These are phyloP conservation scores for Scaptomyza reducta DNA, from an alignment of 2,888 invertebrate genomes.

Conservation along the genomic window DNA sequence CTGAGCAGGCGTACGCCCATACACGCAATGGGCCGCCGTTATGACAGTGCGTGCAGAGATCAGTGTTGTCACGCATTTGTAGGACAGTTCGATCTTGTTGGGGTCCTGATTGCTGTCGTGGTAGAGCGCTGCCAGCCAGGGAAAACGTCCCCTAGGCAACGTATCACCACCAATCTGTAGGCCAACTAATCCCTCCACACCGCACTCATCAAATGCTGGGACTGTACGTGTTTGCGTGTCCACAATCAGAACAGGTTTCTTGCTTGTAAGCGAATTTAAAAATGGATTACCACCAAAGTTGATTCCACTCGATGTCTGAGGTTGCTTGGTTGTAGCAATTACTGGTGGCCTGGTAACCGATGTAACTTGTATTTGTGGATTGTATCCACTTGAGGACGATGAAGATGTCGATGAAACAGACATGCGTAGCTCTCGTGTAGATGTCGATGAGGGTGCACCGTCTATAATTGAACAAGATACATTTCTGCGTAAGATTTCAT, in stretches of 20 bases:
- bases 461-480: constrained; percentile 22
- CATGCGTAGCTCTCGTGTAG: constrained; percentile 34
- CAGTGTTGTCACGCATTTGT: constrained; percentile 70
- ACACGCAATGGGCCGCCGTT: constrained; percentile 84
- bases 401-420: constrained; percentile 20
- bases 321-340: neutral
- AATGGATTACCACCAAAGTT: constrained; percentile 27
- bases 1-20: constrained; percentile 22
- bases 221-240: constrained; percentile 8
- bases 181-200: constrained; percentile 60
- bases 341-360: neutral
- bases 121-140: constrained; percentile 54
- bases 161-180: constrained; percentile 65
- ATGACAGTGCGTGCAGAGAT: constrained; percentile 69
- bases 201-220: constrained; percentile 53
- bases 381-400: neutral
- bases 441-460: constrained; percentile 29
- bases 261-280: neutral
- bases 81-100: constrained; percentile 77
- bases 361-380: neutral
- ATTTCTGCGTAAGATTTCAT: neutral
- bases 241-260: constrained; percentile 16
- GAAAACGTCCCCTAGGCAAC: constrained; percentile 80
- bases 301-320: neutral
- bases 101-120: constrained; percentile 39